Base-by-base conservation (phyloP, 2,888 invertebrate species). In the Sinopyrophorus schimmeli region DNA sequence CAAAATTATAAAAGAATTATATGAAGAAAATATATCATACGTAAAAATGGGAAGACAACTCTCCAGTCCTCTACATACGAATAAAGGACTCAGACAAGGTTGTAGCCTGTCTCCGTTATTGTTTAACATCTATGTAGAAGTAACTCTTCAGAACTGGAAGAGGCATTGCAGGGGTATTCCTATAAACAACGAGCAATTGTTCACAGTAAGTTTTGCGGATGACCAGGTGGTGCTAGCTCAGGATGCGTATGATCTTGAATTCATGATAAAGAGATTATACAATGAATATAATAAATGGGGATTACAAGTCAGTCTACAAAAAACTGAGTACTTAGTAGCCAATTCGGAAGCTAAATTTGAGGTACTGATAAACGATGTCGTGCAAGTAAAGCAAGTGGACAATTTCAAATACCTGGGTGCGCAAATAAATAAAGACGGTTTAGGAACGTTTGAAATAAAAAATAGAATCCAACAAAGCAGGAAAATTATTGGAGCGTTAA, bases 201-300 rank as follows among this genome's bases (percentile, higher is more conserved):
- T 37, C 15, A 37, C 24, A 7, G 16, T 17, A 2, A 17, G 32
- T 15, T 32, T 17, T 17, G 32, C 32, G 9, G 18, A 32, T 5
- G 32, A 32, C n/a, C 17, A 32, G 16, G 17, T 27, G 27, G 5
- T 27, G 27, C 14, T 27, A 27, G 12, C 34, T 3, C 20, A 34
- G 20, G 20, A 20, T 16, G 5, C 18, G 2, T 34, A 6, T 11
- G 34, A 18, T 17, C 18, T 34, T 2, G 11, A 34, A 10, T 34
- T 34, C 5, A 34, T 34, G 20, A 34, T n/a, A n/a, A n/a, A n/a
- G n/a, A n/a, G n/a, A n/a, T 20, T 20, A 20, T 20, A 34, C n/a
- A 34, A 10, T n/a, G 34, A 20, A 11, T 34, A 34, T 14, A 31
- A n/a, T n/a, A n/a, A n/a, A n/a, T n/a, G n/a, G 6, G 34, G 18